Base-by-base conservation (phyloP, 2,797 vertebrate genomes). In the Enteromius trimaculatus region DNA sequence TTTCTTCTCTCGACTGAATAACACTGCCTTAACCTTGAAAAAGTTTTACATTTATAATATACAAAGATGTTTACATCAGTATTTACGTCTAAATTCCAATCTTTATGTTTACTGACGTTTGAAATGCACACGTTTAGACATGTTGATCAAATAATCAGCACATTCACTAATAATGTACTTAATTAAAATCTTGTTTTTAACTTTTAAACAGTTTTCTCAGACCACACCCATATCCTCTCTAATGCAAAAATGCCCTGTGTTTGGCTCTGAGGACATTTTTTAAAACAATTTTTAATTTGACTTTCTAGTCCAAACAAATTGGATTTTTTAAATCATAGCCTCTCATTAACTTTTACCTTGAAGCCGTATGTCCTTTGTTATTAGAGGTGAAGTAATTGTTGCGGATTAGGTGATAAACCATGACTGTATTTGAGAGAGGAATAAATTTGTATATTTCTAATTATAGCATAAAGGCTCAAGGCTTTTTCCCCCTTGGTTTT, bases 341-440 rank as follows among this genome's bases (percentile, higher is more conserved):
- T 83, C 69, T 74, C 68, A 78, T 81, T 88, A 78, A 82, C 58
- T 65, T 62, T 82, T 62, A 55, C 82, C 84, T 78, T 49, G 64
- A 84, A 65, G 80, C 44, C 17, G 8, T 11, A 17, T 85, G 64
- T 47, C 58, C 16, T 77, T 68, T 84, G 65, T 80, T 55, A 79
- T 74, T 72, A 42, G 31, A 82, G 80, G 51, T 69, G 68, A 84
- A 85, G 81, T 80, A 77, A 74, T 77, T 80, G 80, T 83, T 65
- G 55, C 21, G 77, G 80, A 83, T 86, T 78, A 87, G 66, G 39
- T 87, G 72, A 86, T 81, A 82, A 77, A 84, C 76, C 78, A 49
- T 71, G 49, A 53, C 34, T 72, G 62, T 71, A 62, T 80, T 69
- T 70, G 47, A 68, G 51, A 55, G 55, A 80, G 47, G 80, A 83